These are phyloP conservation scores for Gryllus longicercus DNA, from an alignment of 2,888 invertebrate genomes.

Conservation along the genomic window DNA sequence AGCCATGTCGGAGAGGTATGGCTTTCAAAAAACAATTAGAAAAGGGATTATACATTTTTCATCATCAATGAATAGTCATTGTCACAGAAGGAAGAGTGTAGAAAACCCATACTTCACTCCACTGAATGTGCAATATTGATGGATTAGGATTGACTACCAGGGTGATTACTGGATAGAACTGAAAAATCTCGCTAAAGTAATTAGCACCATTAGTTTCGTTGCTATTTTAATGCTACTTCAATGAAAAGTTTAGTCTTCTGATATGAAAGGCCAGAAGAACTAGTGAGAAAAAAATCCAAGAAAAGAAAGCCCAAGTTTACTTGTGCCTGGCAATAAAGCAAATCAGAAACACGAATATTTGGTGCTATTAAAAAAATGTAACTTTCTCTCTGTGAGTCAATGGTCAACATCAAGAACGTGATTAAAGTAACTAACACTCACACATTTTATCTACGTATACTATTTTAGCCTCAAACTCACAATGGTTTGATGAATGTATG, in stretches of 20 bases:
- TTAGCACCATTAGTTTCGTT: constrained; percentile 28
- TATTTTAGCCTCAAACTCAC: neutral
- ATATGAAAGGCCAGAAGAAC: too few relatives aligned
- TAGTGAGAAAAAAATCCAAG: too few relatives aligned
- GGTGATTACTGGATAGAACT: neutral
- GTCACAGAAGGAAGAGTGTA: too few relatives aligned
- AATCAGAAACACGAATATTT: neutral
- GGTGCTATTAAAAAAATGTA: neutral
- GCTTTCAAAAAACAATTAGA: too few relatives aligned
- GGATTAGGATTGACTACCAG: neutral
- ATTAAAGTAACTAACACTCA: neutral
- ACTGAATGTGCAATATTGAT: too few relatives aligned
- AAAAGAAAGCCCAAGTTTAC: too few relatives aligned
- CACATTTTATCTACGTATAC: neutral
- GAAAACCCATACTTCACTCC: too few relatives aligned
- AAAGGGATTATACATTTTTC: too few relatives aligned
- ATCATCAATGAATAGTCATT: too few relatives aligned
- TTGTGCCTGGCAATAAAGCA: neutral
- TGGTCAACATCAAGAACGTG: neutral
- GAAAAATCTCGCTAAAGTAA: neutral
- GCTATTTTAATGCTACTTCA: constrained; percentile 18
- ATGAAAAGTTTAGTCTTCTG: neutral
- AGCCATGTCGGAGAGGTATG: too few relatives aligned
- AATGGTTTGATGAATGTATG: neutral
- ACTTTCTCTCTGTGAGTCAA: neutral